Evolutionary conservation across 2,113 vertebrate species (phyloP), one percentile per base, ranked within the genome.

Genomic region (Cairina moschata): DNA sequence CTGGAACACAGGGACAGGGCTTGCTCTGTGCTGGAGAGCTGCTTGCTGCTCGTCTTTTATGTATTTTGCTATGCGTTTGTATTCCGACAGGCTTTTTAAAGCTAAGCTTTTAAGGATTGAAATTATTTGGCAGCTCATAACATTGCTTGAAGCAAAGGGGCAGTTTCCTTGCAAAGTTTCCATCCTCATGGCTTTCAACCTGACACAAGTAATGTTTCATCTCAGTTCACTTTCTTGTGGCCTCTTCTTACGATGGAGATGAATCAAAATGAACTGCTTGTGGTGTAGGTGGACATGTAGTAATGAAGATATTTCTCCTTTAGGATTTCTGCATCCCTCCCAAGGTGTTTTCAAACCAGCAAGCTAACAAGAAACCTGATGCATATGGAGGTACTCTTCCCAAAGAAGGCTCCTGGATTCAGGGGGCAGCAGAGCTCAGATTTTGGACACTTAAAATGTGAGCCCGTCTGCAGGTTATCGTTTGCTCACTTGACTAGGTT

Each of bases 1-100:
- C 93, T 93, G 76, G 36, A 88, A 95, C 46, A 46, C 38, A 17
- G 36, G 83, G 77, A 88, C 86, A 95, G 59, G 93, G 74, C 80
- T 58, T 50, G 36, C 60, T 91, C 62, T 90, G 93, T 97, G 84
- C 91, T 0, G 0, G 63, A 79, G 74, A 59, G 56, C 67, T 93
- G 88, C 91, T 91, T 94, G 68, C 67, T 86, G 17, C 32, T 62
- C 68, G 50, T 34, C 17, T 23, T 91, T 87, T 79, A 48, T 55
- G 9, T 46, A n/a, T 65, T 91, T 86, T 59, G 36, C 38, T 9
- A 29, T 56, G 38, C 11, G 73, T 92, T 76, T 94, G 18, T 34
- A 74, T 88, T 85, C 44, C 29, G 25, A 73, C 56, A 10, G 15
- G 28, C 36, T 83, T 94, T 55, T 74, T 58, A 68, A 94, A 80